Conservation (phyloP, 1,140 invertebrate species). For the Brachionus sp. region DNA sequence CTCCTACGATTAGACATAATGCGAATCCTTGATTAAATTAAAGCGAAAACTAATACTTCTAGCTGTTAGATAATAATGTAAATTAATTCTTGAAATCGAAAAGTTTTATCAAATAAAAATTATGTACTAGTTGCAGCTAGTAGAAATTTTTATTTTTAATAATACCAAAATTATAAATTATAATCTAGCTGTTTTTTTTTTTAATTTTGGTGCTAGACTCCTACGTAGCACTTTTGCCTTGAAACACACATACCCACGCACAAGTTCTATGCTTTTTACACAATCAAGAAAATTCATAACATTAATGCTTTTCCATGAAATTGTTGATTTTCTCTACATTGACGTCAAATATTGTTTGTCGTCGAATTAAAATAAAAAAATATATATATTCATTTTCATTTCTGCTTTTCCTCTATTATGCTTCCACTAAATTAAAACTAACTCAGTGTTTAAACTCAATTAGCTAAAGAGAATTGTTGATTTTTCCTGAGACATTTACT, state of each 20-base stretch:
- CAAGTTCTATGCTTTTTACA: background rate
- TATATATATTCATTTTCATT: background rate
- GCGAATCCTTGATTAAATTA: background rate
- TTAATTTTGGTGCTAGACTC: background rate
- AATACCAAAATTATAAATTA: conserved; percentile 32
- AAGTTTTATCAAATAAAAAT: background rate
- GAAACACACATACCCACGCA: background rate
- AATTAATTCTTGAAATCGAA: conserved; percentile 10
- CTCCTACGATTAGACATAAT: conserved; percentile 27
- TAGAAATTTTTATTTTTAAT: background rate
- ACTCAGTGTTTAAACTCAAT: conserved; percentile 20
- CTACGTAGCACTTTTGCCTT: background rate
- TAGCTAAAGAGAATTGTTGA: conserved; percentile 10
- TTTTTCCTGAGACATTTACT: background rate
- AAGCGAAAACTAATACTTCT: background rate
- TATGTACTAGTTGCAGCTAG: conserved; percentile 3
- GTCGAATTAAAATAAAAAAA: background rate
- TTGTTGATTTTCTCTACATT: background rate
- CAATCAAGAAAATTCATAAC: background rate
- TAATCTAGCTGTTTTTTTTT: conserved; percentile 23
- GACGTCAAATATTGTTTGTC: background rate
- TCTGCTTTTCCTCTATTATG: background rate
- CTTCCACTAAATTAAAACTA: background rate
- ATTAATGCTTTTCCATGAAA: background rate
- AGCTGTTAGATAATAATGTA: background rate